phyloP scores from a whole-genome alignment of 1,140 invertebrate species.

The Microplitis mediator region DNA sequence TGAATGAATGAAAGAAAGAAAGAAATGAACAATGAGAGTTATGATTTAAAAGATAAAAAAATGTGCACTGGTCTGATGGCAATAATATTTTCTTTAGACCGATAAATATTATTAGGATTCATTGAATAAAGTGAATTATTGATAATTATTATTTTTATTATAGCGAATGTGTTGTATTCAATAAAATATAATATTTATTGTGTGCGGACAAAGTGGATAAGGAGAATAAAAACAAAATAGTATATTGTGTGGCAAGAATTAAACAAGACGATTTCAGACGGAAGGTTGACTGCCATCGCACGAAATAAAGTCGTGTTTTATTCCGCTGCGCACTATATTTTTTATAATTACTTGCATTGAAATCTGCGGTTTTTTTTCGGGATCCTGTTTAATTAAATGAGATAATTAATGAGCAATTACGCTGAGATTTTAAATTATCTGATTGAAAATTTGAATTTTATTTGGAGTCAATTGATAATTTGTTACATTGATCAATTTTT shows the following conservation, averaged over 20 bases:
- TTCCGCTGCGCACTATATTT: no score
- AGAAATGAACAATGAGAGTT: neutral
- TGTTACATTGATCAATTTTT: no score
- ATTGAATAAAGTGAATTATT: neutral
- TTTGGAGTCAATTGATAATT: no score
- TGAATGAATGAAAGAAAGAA: neutral
- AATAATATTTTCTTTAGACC: no score
- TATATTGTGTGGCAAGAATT: neutral
- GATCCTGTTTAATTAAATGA: no score
- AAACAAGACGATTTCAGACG: neutral
- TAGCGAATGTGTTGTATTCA: neutral
- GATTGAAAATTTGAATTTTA: no score
- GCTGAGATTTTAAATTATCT: no score
- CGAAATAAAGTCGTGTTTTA: no score
- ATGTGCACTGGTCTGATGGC: neutral
- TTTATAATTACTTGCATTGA: no score
- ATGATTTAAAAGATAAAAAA: neutral
- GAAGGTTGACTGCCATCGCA: no score
- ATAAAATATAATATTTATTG: neutral
- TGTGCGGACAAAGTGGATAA: neutral
- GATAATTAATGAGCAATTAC: no score
- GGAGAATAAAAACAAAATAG: neutral
- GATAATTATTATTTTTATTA: slow-evolving; percentile 4
- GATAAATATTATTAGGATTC: neutral
- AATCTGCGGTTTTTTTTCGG: no score